Evolutionary conservation across 2,888 invertebrate genomes (phyloP), one percentile per base, ranked within the genome.

Genomic region (Acleris laterana): DNA sequence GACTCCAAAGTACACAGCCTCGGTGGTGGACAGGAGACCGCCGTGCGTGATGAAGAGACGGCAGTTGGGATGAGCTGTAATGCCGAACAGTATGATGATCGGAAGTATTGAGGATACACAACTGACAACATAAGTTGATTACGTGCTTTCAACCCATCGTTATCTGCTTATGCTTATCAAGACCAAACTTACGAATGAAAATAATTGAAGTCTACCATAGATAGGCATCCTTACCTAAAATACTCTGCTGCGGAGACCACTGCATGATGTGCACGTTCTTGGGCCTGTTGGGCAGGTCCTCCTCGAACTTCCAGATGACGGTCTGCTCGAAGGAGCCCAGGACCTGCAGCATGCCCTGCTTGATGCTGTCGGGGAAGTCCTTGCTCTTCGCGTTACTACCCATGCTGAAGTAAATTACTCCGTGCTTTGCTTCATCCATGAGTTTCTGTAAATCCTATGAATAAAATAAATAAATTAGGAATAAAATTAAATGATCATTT

Each of bases 361-460:
- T 83, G 16, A 81, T 51, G 22, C 80, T 70, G 0, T 73, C 70
- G 1, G 90, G 83, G 67, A 92, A 75, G 1, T 79, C 73, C n/a
- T 81, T 82, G 59, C 87, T 86, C 56, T 83, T 81, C 25, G 89
- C 70, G 50, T 83, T 87, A 0, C 88, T 83, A 1, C 93, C 93
- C 80, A 93, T 76, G 62, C 92, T 93, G 73, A 93, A 92, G 75
- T 84, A 89, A 61, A 93, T 84, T 0, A 90, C 86, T 0, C 93
- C 93, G 48, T 90, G 62, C 46, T 79, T 77, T 0, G 90, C 79
- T 7, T 75, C 72, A 48, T 90, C 87, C 75, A 92, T 74, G 58
- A 88, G 77, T 25, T 76, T 78, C 70, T 89, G 72, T 2, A 92
- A 69, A 66, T 87, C 78, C 87, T 88, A 71, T 19, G n/a, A n/a